Percentiles rank a stretch among this genome's conserved stretches.
phyloP scores from a whole-genome alignment of 2,888 invertebrate genomes.

The Archaeoteleia sp. region DNA sequence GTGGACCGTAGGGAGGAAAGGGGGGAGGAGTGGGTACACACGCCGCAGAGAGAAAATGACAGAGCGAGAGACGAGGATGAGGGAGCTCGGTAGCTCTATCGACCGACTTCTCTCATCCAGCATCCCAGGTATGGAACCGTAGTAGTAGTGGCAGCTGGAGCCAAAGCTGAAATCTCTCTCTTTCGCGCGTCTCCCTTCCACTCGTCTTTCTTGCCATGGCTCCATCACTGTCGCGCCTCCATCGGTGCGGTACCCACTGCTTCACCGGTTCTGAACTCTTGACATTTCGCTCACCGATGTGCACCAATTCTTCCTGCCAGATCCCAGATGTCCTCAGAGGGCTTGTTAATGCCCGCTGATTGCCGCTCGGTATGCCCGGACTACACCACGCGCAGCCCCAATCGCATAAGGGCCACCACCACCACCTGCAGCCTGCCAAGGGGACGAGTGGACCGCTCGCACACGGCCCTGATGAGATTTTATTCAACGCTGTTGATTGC shows the following conservation, averaged over 20 bases:
- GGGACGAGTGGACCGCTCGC: conserved; percentile 32
- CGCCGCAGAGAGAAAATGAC: conserved; percentile 44
- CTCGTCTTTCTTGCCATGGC: conserved; percentile 1
- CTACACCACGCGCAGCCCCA: conserved; percentile 28
- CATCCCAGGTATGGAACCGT: conserved; percentile 67
- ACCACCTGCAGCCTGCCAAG: conserved; percentile 3
- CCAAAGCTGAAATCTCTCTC: conserved; percentile 59
- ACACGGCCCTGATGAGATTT: conserved; percentile 53
- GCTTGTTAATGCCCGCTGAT: conserved; percentile 64
- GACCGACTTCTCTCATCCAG: conserved; percentile 71
- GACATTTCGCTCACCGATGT: conserved; percentile 62
- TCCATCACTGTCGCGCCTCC: conserved; percentile 29
- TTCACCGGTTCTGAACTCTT: conserved; percentile 59
- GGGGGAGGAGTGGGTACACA: conserved; percentile 45
- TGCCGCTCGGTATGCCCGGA: conserved; percentile 54
- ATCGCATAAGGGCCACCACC: conserved; percentile 26
- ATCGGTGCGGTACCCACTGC: conserved; percentile 27
- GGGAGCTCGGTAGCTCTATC: conserved; percentile 70
- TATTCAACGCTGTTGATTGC: conserved; percentile 53
- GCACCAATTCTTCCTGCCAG: conserved; percentile 61
- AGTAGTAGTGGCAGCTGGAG: conserved; percentile 65
- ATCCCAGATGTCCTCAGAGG: conserved; percentile 63
- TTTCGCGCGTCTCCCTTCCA: conserved; percentile 1
- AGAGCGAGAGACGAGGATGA: conserved; percentile 48
- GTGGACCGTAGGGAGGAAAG: conserved; percentile 23